phyloP scores from a whole-genome alignment of 2,888 invertebrate genomes.

The Darwinula stevensoni region DNA sequence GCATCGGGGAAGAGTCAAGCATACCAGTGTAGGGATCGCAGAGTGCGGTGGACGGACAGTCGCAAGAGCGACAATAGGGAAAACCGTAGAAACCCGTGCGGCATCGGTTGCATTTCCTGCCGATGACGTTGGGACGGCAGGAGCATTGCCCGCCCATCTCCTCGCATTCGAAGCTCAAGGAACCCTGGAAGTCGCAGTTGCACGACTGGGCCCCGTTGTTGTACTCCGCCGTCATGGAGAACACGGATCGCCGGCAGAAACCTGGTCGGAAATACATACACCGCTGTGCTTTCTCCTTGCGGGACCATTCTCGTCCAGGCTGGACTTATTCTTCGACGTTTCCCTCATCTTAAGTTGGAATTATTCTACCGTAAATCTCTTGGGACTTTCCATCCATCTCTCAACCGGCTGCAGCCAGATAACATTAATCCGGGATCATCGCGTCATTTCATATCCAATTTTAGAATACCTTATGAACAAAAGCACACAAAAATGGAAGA shows the following conservation, averaged over 20 bases:
- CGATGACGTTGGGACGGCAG: constrained; percentile 75
- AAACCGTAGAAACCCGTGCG: constrained; percentile 79
- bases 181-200: constrained; percentile 61
- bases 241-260: constrained; percentile 68
- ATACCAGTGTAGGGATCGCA: constrained; percentile 38
- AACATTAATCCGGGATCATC: too few species aligned
- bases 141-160: constrained; percentile 87
- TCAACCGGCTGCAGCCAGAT: too few species aligned
- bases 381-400: too few species aligned
- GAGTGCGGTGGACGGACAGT: constrained; percentile 50
- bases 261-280: constrained; percentile 19
- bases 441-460: too few species aligned
- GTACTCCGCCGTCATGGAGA: constrained; percentile 76
- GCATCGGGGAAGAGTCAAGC: too few species aligned
- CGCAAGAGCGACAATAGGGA: constrained; percentile 66
- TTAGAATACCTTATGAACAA: too few species aligned
- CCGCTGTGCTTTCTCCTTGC: constrained; percentile 1
- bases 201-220: constrained; percentile 77
- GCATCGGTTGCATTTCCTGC: constrained; percentile 48
- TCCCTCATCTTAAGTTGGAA: too few species aligned
- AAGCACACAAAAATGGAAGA: too few species aligned
- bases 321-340: too few species aligned
- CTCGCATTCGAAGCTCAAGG: constrained; percentile 53
- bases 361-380: too few species aligned
- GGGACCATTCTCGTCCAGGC: constrained; percentile 1